phyloP scores from a whole-genome alignment of 2,888 invertebrate species.

The Rosalia funebris region DNA sequence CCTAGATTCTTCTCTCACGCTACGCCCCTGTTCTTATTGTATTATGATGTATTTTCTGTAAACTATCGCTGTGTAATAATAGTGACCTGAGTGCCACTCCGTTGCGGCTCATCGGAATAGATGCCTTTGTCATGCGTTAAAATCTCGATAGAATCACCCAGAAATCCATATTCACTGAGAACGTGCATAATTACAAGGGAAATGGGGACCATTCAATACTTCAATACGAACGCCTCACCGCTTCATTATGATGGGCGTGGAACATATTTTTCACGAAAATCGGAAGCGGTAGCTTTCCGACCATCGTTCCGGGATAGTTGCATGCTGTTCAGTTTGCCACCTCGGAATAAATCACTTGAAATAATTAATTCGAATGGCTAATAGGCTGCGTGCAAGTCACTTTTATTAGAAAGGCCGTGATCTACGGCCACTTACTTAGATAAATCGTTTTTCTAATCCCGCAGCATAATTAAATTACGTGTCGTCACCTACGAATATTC shows the following conservation, averaged over 20 bases:
- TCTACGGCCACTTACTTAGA: conserved; percentile 42
- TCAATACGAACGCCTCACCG: too few relatives aligned
- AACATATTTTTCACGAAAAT: conserved; percentile 19
- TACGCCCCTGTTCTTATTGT: too few relatives aligned
- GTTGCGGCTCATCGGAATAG: too few relatives aligned
- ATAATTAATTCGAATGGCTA: conserved; percentile 46
- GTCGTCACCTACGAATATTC: neutral
- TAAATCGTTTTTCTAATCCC: conserved; percentile 34
- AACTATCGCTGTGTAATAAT: too few relatives aligned
- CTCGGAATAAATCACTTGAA: conserved; percentile 45
- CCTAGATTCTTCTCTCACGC: too few relatives aligned
- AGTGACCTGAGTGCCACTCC: too few relatives aligned
- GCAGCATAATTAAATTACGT: conserved; percentile 35
- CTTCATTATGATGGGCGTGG: conserved; percentile 17
- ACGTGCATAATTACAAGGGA: too few relatives aligned
- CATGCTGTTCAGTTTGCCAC: conserved; percentile 29
- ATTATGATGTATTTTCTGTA: too few relatives aligned
- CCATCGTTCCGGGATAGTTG: conserved; percentile 23
- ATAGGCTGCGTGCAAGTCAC: conserved; percentile 41
- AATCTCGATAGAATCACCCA: too few relatives aligned
- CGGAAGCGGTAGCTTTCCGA: conserved; percentile 23
- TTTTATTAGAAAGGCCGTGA: conserved; percentile 42
- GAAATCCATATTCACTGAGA: too few relatives aligned
- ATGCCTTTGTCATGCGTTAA: too few relatives aligned
- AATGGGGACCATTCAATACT: too few relatives aligned